phyloP scores from a whole-genome alignment of 2,888 invertebrate genomes.

The Melanostoma scalare region DNA sequence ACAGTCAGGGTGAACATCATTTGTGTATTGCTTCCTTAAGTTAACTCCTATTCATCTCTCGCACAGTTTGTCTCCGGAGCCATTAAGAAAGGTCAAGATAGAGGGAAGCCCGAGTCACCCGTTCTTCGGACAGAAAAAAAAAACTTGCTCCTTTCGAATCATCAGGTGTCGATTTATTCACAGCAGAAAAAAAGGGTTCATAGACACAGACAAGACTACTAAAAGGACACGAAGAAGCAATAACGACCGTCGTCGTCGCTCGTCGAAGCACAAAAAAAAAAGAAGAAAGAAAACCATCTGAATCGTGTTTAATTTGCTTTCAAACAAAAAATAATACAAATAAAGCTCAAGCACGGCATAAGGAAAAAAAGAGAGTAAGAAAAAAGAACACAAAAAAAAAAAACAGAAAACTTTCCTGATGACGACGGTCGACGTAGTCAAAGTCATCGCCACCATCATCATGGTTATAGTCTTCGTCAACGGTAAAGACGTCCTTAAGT shows the following conservation, averaged over 20 bases:
- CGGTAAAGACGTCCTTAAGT: conserved; percentile 61
- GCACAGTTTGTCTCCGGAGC: conserved; percentile 58
- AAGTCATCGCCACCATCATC: conserved; percentile 60
- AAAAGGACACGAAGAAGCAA: conserved; percentile 44
- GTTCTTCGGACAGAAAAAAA: conserved; percentile 22
- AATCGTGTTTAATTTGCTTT: conserved; percentile 69
- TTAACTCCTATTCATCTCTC: conserved; percentile 62
- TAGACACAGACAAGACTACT: conserved; percentile 60
- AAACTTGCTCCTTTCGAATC: conserved; percentile 68
- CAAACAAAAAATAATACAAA: conserved; percentile 48
- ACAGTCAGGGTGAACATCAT: conserved; percentile 64
- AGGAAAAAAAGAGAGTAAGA: conserved; percentile 7
- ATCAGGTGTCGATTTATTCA: conserved; percentile 71
- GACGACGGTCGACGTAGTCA: conserved; percentile 60
- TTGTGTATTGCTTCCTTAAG: conserved; percentile 67
- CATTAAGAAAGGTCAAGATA: conserved; percentile 72
- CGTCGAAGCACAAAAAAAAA: conserved; percentile 10
- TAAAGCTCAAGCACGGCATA: conserved; percentile 15
- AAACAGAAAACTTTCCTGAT: conserved; percentile 45
- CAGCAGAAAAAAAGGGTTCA: conserved; percentile 57
- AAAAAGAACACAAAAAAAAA: conserved; percentile 1
- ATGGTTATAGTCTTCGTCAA: background rate
- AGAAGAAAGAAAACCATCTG: conserved; percentile 50
- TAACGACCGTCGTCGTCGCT: conserved; percentile 15
- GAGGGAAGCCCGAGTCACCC: conserved; percentile 50